Percentiles rank a stretch among this genome's conserved stretches.
Conservation (phyloP, 30 jellyfish, hydroid and myxozoan genomes). For the Hydra vulgaris region DNA sequence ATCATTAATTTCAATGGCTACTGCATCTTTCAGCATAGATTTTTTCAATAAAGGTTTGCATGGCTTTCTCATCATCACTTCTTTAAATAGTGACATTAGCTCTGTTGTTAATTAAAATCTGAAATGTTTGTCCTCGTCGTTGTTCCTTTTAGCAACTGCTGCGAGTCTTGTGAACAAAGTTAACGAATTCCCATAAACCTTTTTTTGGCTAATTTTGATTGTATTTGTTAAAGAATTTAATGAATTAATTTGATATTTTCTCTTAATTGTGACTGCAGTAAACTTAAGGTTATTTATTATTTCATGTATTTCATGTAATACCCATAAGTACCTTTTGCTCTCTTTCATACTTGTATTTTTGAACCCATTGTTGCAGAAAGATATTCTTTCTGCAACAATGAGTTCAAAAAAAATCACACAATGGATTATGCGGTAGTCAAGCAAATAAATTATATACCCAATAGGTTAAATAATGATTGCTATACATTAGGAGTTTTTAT, state of each 20-base stretch:
- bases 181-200: background rate
- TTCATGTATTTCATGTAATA: background rate
- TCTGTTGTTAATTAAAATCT: slow-evolving; percentile 19
- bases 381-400: too few species aligned
- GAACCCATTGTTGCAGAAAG: slow-evolving; percentile 23
- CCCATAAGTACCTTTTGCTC: slow-evolving; percentile 32
- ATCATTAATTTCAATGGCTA: too few species aligned
- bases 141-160: slow-evolving; percentile 25
- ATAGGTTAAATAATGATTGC: too few species aligned
- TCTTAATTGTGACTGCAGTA: too few species aligned
- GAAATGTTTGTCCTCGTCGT: background rate
- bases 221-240: slow-evolving; percentile 8
- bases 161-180: slow-evolving; percentile 17
- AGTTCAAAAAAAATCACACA: too few species aligned
- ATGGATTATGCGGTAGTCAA: slow-evolving; percentile 34
- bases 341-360: slow-evolving; percentile 50
- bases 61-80: slow-evolving; percentile 35
- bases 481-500: too few species aligned
- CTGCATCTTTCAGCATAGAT: too few species aligned
- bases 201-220: background rate
- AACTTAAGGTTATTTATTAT: slow-evolving; percentile 26
- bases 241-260: slow-evolving; percentile 2
- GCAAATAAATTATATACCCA: slow-evolving; percentile 27
- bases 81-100: slow-evolving; percentile 32
- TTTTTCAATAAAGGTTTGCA: slow-evolving; percentile 36